Base-by-base conservation (phyloP, 2,797 vertebrate species). In the Propithecus perrieri region DNA sequence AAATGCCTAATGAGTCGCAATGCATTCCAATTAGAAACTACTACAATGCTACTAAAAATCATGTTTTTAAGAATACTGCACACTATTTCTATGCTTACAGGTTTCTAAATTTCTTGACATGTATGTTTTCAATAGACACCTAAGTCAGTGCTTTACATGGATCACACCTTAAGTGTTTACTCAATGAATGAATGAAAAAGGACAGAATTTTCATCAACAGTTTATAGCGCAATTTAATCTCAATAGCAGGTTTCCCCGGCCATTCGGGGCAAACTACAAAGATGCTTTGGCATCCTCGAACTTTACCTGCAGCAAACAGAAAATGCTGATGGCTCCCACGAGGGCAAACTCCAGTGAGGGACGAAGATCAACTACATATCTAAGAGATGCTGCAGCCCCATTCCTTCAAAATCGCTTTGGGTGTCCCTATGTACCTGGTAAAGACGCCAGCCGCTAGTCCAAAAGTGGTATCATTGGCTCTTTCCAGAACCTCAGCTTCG, bases 391-490 rank as follows among this genome's bases (percentile, higher is more conserved):
- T 2, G 35, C 15, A 41, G n/a, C 6, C 50, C 24, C 18, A 0
- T 0, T 28, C 24, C 55, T 7, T n/a, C 43, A 33, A 7, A 33
- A 48, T 74, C 4, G n/a, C 65, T 5, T 4, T 41, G 3, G 15
- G 57, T 4, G 50, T 38, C 20, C 74, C 28, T 33, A 61, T 71
- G 2, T 96, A 99, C 99, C 99, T 99, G 97, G 99, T 99, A 97
- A 99, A 99, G 96, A 99, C 99, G 3, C 99, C 99, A 33, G 99
- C 99, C 9, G 99, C 99, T 93, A 99, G 93, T 65, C 99, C 99
- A 28, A 99, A 99, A 5, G 99, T 98, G 81, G 99, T 99, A 95
- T 99, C 95, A 65, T 99, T 99, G 94, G 99, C 99, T 97, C 99
- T 98, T 94, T 98, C 93, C 91, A 99, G 88, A 84, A 99, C 99